Percentiles rank a stretch among this genome's conserved stretches.
Conservation (phyloP, 1,140 invertebrate genomes). For the Cyphomyrmex costatus region DNA sequence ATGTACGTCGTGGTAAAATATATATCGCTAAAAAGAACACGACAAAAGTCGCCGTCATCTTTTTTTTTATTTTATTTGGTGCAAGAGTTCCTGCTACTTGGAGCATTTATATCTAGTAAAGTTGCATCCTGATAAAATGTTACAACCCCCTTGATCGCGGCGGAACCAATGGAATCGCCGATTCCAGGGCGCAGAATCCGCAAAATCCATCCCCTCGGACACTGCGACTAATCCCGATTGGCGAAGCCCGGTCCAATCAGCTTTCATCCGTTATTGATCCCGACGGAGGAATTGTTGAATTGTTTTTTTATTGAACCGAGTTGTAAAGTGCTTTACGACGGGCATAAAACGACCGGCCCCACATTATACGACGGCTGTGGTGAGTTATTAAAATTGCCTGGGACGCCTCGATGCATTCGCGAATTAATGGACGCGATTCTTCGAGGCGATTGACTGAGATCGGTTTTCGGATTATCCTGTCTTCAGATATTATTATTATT, state of each 20-base stretch:
- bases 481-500: slow-evolving; percentile 6
- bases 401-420: slow-evolving; percentile 71
- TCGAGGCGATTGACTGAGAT: slow-evolving; percentile 54
- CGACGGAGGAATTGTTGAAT: slow-evolving; percentile 74
- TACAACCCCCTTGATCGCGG: slow-evolving; percentile 78
- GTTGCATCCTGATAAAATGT: slow-evolving; percentile 68
- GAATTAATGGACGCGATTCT: slow-evolving; percentile 75
- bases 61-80: slow-evolving; percentile 13
- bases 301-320: slow-evolving; percentile 79
- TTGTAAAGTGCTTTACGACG: slow-evolving; percentile 81
- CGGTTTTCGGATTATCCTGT: slow-evolving; percentile 7
- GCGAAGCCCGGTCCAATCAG: slow-evolving; percentile 74
- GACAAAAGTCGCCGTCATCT: slow-evolving; percentile 30
- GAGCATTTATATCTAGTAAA: slow-evolving; percentile 77
- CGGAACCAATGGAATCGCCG: slow-evolving; percentile 74
- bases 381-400: slow-evolving; percentile 81
- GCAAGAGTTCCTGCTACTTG: neutral
- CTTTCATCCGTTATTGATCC: slow-evolving; percentile 78
- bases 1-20: slow-evolving; percentile 14
- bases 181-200: slow-evolving; percentile 81
- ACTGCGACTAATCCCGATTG: slow-evolving; percentile 54
- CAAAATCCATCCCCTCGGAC: slow-evolving; percentile 75
- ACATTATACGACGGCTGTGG: slow-evolving; percentile 71
- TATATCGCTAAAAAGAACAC: slow-evolving; percentile 12
- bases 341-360: slow-evolving; percentile 67